phyloP scores from a whole-genome alignment of 2,888 invertebrate genomes.

The Pandemis heparana region DNA sequence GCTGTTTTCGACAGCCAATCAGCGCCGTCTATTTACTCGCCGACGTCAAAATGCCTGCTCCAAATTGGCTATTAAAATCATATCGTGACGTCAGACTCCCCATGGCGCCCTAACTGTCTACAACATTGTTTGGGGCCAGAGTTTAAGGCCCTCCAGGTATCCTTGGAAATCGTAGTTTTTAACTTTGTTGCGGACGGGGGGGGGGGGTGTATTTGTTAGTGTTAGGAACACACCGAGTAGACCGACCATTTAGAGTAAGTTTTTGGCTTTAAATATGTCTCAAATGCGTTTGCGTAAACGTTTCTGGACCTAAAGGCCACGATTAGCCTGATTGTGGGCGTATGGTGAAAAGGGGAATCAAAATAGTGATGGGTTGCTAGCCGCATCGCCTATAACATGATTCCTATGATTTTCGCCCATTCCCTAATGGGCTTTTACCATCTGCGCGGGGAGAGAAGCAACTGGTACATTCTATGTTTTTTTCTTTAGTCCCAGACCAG shows the following conservation, averaged over 20 bases:
- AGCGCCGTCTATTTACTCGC: constrained; percentile 17
- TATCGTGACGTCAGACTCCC: constrained; percentile 21
- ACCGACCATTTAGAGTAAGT: not conserved
- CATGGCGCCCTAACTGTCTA: constrained; percentile 11
- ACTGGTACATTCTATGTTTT: no score
- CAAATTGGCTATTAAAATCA: constrained; percentile 38
- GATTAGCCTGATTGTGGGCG: no score
- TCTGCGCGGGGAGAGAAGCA: no score
- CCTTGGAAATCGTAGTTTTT: not conserved
- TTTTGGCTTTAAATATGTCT: no score
- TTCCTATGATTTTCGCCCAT: no score
- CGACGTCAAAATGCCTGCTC: constrained; percentile 32
- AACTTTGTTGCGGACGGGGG: not conserved
- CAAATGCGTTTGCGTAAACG: no score
- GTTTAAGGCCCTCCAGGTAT: constrained; percentile 1
- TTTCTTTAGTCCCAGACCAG: no score
- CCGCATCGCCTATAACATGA: no score
- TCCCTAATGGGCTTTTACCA: no score
- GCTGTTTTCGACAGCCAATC: constrained; percentile 39
- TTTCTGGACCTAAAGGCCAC: no score
- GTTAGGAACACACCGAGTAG: not conserved
- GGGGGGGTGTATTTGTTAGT: not conserved
- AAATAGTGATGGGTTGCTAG: no score
- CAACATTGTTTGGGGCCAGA: constrained; percentile 7
- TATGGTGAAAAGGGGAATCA: no score